Conservation (phyloP, 2,888 invertebrate genomes). For the Watsonalla binaria region DNA sequence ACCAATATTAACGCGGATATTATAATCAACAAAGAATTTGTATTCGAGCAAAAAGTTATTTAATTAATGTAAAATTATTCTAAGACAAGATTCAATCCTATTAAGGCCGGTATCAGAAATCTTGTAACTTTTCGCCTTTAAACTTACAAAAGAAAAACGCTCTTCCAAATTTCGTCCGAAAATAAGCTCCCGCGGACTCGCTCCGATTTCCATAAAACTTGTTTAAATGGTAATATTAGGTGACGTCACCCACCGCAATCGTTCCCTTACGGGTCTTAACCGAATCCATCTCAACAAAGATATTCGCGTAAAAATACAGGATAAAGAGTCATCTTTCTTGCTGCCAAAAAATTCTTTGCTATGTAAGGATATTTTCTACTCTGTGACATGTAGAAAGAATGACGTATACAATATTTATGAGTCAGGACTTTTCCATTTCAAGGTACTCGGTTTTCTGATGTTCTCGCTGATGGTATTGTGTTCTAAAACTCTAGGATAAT, state of each 20-base stretch:
- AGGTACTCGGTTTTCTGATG: conserved; percentile 35
- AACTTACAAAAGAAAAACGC: conserved; percentile 63
- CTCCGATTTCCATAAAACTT: conserved; percentile 76
- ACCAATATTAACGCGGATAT: conserved; percentile 19
- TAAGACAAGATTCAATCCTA: conserved; percentile 62
- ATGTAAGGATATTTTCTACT: conserved; percentile 8
- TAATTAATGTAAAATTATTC: conserved; percentile 64
- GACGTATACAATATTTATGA: conserved; percentile 35
- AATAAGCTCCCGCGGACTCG: conserved; percentile 64
- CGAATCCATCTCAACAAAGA: conserved; percentile 46
- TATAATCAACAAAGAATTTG: conserved; percentile 38
- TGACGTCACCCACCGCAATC: conserved; percentile 68
- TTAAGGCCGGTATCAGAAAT: conserved; percentile 63
- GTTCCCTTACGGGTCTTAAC: conserved; percentile 43
- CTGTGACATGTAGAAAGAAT: conserved; percentile 24
- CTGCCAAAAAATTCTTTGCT: conserved; percentile 9
- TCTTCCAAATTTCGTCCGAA: conserved; percentile 63
- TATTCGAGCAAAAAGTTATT: conserved; percentile 41
- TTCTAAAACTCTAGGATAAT: conserved; percentile 16
- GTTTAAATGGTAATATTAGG: conserved; percentile 79
- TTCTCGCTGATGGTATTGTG: conserved; percentile 15
- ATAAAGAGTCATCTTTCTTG: conserved; percentile 4
- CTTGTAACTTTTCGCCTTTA: conserved; percentile 68
- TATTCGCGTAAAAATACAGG: conserved; percentile 10
- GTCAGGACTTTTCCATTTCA: conserved; percentile 41